Evolutionary conservation across 2,888 invertebrate species (phyloP).

Genomic region (Ligdia adustata): DNA sequence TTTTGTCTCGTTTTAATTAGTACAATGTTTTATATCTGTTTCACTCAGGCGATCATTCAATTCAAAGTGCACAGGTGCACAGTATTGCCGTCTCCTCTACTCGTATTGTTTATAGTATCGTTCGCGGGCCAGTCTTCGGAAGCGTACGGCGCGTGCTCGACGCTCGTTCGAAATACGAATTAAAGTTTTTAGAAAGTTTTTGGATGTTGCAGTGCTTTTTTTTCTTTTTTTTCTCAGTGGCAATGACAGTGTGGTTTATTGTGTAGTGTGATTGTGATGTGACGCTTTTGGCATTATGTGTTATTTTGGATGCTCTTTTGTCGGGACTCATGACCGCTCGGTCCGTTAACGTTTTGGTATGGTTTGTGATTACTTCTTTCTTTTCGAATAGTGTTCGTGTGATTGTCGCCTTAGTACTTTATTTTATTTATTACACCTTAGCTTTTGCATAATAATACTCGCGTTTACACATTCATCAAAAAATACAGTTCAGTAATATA

Average conservation of each 20-base stretch:
- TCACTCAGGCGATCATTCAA: conserved; percentile 67
- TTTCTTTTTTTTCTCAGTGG: conserved; percentile 32
- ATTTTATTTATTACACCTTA: not conserved
- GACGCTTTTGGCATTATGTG: conserved; percentile 56
- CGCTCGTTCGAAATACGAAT: conserved; percentile 44
- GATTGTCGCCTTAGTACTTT: conserved; percentile 40
- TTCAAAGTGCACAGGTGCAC: conserved; percentile 80
- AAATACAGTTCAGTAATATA: not conserved
- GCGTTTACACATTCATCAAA: not conserved
- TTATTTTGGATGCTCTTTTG: conserved; percentile 56
- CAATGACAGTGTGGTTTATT: conserved; percentile 44
- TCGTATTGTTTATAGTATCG: conserved; percentile 48
- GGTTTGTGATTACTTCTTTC: conserved; percentile 43
- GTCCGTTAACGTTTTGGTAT: conserved; percentile 42
- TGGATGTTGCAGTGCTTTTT: conserved; percentile 47
- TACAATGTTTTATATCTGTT: conserved; percentile 71
- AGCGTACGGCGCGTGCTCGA: conserved; percentile 47
- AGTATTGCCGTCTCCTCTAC: conserved; percentile 63
- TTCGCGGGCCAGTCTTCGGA: conserved; percentile 64
- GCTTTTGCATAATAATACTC: too few species aligned
- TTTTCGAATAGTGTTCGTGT: conserved; percentile 19
- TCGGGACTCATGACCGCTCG: conserved; percentile 47
- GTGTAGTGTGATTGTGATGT: conserved; percentile 44
- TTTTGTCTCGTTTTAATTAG: conserved; percentile 62
- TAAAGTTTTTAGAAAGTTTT: conserved; percentile 53